Evolutionary conservation across 2,797 vertebrate species (phyloP).

Genomic region (Odontamblyopus rebecca): DNA sequence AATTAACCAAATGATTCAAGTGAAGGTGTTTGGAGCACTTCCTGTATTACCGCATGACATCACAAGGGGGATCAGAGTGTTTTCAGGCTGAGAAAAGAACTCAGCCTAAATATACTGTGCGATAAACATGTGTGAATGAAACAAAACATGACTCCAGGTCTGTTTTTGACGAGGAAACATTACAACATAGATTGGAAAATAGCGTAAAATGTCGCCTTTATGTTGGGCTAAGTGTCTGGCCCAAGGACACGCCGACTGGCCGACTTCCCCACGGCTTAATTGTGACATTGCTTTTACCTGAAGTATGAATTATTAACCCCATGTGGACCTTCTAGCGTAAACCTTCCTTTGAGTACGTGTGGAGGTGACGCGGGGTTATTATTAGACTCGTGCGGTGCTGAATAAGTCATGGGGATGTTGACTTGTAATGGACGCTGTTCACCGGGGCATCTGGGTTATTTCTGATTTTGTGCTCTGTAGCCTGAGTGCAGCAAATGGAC

Average conservation of each 20-base stretch:
- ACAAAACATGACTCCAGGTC: too few relatives aligned
- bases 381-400: background rate
- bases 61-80: too few relatives aligned
- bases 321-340: background rate
- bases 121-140: too few relatives aligned
- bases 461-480: background rate
- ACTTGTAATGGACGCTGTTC: slow-evolving; percentile 8
- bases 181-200: too few relatives aligned
- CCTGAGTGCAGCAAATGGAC: background rate
- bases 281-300: background rate
- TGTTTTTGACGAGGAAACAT: too few relatives aligned
- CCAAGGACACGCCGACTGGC: background rate
- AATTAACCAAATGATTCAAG: too few relatives aligned
- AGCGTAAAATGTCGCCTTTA: too few relatives aligned
- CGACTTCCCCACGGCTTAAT: background rate
- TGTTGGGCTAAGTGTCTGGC: background rate
- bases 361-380: background rate
- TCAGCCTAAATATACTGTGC: too few relatives aligned
- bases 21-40: too few relatives aligned
- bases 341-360: background rate
- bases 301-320: background rate
- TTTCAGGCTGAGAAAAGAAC: too few relatives aligned
- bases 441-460: slow-evolving; percentile 1
- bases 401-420: slow-evolving; percentile 11
- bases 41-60: too few relatives aligned